These are phyloP conservation scores for Echeneis naucrates DNA, from an alignment of 2,797 vertebrate species.

Conservation along the genomic window DNA sequence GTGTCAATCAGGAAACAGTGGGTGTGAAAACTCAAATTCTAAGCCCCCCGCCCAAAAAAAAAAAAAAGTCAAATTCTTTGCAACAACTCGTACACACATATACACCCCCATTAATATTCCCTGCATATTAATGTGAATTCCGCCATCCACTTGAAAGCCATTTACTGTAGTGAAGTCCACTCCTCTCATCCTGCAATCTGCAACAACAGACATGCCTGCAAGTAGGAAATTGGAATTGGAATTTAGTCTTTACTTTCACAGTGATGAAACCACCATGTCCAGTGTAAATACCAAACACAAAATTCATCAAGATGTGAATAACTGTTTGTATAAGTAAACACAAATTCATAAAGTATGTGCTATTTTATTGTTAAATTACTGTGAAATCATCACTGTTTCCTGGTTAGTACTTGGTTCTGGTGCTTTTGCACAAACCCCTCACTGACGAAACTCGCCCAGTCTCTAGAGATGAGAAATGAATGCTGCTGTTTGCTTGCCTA, in stretches of 20 bases:
- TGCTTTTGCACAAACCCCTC: neutral
- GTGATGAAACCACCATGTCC: too few relatives aligned
- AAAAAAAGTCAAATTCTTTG: constrained; percentile 40
- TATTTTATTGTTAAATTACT: neutral
- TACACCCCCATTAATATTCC: constrained; percentile 79
- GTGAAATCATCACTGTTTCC: neutral
- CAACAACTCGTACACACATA: constrained; percentile 50
- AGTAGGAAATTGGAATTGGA: constrained; percentile 55
- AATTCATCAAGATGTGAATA: constrained; percentile 19
- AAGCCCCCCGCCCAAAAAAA: constrained; percentile 33
- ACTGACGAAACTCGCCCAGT: neutral
- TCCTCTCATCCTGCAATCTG: constrained; percentile 72
- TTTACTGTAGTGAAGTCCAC: constrained; percentile 76
- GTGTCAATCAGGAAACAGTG: neutral
- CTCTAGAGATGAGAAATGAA: neutral
- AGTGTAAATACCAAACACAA: constrained; percentile 24
- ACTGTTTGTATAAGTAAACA: constrained; percentile 3
- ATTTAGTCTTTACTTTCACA: constrained; percentile 64
- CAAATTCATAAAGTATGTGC: neutral
- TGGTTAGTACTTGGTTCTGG: neutral
- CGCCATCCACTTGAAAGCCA: constrained; percentile 77
- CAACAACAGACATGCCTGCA: constrained; percentile 60
- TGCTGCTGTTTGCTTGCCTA: neutral
- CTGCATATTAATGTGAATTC: constrained; percentile 69
- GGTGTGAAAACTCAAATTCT: constrained; percentile 44